These are phyloP conservation scores for Homarus americanus DNA, from an alignment of 1,140 invertebrate species.

Conservation along the genomic window DNA sequence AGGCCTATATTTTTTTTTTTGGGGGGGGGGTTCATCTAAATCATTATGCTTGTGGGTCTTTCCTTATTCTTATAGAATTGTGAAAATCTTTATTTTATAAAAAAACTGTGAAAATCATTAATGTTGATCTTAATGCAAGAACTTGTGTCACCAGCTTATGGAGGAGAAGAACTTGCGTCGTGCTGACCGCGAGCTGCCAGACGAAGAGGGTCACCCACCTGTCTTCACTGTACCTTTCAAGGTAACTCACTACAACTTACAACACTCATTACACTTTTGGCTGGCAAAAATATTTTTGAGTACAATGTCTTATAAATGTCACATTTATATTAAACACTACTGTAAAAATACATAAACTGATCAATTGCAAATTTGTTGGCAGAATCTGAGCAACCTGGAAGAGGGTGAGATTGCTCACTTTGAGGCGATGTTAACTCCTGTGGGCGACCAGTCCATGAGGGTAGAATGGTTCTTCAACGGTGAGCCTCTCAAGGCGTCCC, in stretches of 20 bases:
- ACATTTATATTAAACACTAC: no score
- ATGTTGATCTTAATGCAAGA: no score
- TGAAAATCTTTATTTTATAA: no score
- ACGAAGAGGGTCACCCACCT: constrained; percentile 87
- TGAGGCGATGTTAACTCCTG: constrained; percentile 94
- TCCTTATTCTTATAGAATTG: no score
- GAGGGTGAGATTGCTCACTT: constrained; percentile 96
- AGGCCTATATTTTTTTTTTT: no score
- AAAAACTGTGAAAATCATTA: no score
- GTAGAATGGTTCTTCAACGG: constrained; percentile 99
- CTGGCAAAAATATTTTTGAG: no score
- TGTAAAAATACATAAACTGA: not conserved
- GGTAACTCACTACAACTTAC: constrained; percentile 13
- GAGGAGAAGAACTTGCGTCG: constrained; percentile 89
- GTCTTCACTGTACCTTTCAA: constrained; percentile 88
- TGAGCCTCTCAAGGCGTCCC: constrained; percentile 89
- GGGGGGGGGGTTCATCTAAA: no score
- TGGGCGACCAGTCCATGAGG: constrained; percentile 96
- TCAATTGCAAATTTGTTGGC: constrained; percentile 79
- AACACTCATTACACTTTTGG: no score
- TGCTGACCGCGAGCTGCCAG: constrained; percentile 83
- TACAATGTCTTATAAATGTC: no score
- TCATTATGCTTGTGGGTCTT: no score
- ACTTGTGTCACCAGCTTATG: constrained; percentile 77
- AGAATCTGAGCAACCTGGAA: constrained; percentile 83